phyloP scores from a whole-genome alignment of 2,888 invertebrate species.

The Mycalesis mineus region DNA sequence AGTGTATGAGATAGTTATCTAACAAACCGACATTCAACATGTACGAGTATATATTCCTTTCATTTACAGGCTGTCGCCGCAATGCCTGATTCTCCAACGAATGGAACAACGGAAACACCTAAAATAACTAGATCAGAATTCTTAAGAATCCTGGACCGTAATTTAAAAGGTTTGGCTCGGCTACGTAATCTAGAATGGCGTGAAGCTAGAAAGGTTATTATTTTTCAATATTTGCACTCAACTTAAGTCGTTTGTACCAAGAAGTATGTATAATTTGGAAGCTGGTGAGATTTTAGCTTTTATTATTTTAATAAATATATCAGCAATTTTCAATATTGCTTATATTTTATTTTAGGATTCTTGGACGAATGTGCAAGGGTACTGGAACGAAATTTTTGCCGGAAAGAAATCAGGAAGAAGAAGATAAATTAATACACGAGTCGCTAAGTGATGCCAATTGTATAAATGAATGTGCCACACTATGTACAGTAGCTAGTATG shows the following conservation, averaged over 20 bases:
- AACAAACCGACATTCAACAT: too few relatives aligned
- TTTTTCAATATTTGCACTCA: neutral
- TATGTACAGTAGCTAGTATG: too few relatives aligned
- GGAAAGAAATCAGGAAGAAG: slow-evolving; percentile 50
- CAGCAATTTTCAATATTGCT: too few relatives aligned
- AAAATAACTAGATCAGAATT: slow-evolving; percentile 67
- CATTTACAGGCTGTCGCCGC: slow-evolving; percentile 34
- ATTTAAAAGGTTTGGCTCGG: slow-evolving; percentile 66
- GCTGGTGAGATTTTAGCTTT: neutral
- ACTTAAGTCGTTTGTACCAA: too few relatives aligned
- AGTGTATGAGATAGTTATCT: too few relatives aligned
- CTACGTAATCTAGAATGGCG: slow-evolving; percentile 70
- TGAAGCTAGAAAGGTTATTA: slow-evolving; percentile 65
- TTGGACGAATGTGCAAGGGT: slow-evolving; percentile 56
- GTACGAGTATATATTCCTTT: too few relatives aligned
- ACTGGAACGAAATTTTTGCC: slow-evolving; percentile 63
- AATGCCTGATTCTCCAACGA: slow-evolving; percentile 42
- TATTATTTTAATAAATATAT: too few relatives aligned
- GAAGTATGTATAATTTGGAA: neutral
- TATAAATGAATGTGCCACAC: too few relatives aligned
- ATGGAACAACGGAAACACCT: slow-evolving; percentile 60
- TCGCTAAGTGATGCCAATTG: too few relatives aligned
- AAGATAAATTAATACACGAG: too few relatives aligned
- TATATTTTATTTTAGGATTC: slow-evolving; percentile 55
- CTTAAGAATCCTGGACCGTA: slow-evolving; percentile 65